phyloP scores from a whole-genome alignment of 1,140 invertebrate genomes.

The Drosophila murphyi region DNA sequence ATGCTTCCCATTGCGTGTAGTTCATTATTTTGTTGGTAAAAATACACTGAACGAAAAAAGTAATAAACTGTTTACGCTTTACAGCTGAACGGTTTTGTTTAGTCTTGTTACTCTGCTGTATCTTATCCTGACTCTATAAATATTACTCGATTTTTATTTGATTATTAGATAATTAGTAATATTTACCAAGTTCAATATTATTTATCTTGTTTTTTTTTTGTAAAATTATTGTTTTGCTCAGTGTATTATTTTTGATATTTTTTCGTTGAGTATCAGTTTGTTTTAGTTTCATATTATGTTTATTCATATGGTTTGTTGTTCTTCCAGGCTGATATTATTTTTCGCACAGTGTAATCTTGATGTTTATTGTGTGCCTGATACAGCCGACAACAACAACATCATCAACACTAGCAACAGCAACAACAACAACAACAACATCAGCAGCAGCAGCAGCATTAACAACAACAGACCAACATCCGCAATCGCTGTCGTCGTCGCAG shows the following conservation, averaged over 20 bases:
- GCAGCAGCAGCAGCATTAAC: slow-evolving; percentile 23
- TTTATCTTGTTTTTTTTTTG: neutral
- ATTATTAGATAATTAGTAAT: too few species aligned
- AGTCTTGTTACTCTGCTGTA: neutral
- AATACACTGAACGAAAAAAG: slow-evolving; percentile 27
- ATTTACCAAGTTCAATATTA: neutral
- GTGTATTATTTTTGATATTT: too few species aligned
- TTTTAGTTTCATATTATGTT: neutral
- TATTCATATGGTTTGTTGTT: slow-evolving; percentile 2
- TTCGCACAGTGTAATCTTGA: slow-evolving; percentile 37
- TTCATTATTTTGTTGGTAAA: slow-evolving; percentile 69
- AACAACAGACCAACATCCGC: slow-evolving; percentile 50
- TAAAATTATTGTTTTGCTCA: neutral
- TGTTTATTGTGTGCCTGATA: slow-evolving; percentile 71
- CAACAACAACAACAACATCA: slow-evolving; percentile 44
- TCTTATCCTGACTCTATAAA: too few species aligned
- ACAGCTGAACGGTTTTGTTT: too few species aligned
- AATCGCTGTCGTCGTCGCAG: slow-evolving; percentile 41
- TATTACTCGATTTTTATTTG: too few species aligned
- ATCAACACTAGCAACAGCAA: slow-evolving; percentile 17
- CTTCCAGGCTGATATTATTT: neutral
- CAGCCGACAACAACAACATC: slow-evolving; percentile 1
- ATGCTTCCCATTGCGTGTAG: slow-evolving; percentile 83
- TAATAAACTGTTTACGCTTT: too few species aligned
- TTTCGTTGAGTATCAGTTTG: neutral